These are phyloP conservation scores for Ceyx cyanopectus DNA, from an alignment of 2,113 vertebrate genomes.

Conservation along the genomic window DNA sequence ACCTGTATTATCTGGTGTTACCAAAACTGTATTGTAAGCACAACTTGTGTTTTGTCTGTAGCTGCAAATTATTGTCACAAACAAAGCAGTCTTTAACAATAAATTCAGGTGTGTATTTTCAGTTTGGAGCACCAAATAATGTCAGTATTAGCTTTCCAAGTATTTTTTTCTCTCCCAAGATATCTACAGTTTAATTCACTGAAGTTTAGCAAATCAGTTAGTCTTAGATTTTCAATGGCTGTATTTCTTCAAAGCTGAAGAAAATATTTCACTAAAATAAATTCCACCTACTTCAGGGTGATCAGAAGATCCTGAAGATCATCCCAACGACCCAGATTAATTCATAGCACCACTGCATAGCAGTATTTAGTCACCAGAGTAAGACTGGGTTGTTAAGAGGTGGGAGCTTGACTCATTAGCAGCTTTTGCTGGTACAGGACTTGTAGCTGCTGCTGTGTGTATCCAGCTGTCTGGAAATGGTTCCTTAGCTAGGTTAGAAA, in stretches of 20 bases:
- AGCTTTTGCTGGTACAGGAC: not conserved
- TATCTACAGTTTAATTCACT: not conserved
- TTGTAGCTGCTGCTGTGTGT: not conserved
- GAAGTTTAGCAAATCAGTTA: not conserved
- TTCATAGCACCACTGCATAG: not conserved
- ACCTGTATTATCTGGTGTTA: not conserved
- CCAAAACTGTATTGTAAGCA: not conserved
- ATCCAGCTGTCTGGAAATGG: not conserved
- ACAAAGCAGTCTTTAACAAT: not conserved
- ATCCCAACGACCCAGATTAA: not conserved
- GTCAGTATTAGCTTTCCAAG: not conserved
- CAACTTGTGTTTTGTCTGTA: not conserved
- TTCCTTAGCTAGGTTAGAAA: not conserved
- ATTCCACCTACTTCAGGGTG: not conserved
- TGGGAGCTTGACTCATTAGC: too few species aligned
- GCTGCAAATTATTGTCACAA: not conserved
- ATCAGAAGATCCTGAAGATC: not conserved
- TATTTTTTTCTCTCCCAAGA: not conserved
- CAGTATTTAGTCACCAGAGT: not conserved
- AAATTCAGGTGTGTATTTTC: not conserved
- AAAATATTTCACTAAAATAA: not conserved
- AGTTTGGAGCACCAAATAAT: not conserved
- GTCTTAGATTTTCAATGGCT: not conserved
- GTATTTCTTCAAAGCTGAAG: not conserved
- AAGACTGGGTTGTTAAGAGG: accelerated